Evolutionary conservation across 2,888 invertebrate genomes (phyloP).

Genomic region (Cephus nigrinus): DNA sequence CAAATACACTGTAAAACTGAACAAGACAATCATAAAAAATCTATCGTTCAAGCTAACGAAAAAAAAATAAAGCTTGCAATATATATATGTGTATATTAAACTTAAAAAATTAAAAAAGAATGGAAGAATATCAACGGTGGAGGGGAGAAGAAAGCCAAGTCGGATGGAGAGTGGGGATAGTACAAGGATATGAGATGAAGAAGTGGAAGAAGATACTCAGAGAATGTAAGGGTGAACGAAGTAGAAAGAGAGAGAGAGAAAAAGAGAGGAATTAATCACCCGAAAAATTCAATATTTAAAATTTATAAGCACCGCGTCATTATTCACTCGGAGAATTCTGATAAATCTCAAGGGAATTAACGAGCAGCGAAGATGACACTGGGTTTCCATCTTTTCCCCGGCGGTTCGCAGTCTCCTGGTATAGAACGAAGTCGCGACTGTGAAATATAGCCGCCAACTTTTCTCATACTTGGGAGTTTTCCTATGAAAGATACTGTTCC

Average conservation of each 20-base stretch:
- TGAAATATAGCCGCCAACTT: constrained; percentile 62
- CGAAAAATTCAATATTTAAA: constrained; percentile 52
- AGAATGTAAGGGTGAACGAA: neutral
- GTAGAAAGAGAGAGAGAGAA: neutral
- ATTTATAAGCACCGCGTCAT: constrained; percentile 53
- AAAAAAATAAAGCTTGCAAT: neutral
- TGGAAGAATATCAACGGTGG: neutral
- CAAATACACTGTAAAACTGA: neutral
- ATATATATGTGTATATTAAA: neutral
- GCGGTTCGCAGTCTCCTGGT: neutral
- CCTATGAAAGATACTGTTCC: constrained; percentile 26
- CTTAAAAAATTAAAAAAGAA: neutral
- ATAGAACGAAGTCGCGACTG: constrained; percentile 27
- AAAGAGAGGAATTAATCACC: constrained; percentile 25
- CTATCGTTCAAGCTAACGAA: neutral
- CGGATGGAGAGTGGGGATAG: too few species aligned
- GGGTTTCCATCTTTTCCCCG: constrained; percentile 44
- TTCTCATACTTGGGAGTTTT: constrained; percentile 59
- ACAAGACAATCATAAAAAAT: neutral
- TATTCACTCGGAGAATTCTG: constrained; percentile 51
- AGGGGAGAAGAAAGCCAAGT: neutral
- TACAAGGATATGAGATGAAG: neutral
- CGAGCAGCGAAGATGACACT: constrained; percentile 62
- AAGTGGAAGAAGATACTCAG: neutral
- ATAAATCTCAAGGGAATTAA: constrained; percentile 62